Evolutionary conservation across 1,140 invertebrate genomes (phyloP).

Genomic region (Pomacea maculata): DNA sequence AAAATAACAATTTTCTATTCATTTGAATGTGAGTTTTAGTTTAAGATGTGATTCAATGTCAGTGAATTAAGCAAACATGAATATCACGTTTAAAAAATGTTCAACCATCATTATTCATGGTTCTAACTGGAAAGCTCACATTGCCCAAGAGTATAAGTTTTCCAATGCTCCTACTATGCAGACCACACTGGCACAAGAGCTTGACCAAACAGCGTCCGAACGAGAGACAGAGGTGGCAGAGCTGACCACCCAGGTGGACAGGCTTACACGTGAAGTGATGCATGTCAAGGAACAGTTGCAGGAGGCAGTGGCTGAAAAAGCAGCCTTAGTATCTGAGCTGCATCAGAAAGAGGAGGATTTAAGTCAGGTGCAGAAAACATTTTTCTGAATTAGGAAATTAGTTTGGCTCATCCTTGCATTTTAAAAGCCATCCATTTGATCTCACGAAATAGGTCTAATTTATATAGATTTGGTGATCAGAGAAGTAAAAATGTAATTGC

Average conservation of each 20-base stretch:
- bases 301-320: background rate
- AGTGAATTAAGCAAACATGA: background rate
- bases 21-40: background rate
- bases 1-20: background rate
- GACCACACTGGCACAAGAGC: slow-evolving; percentile 56
- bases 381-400: background rate
- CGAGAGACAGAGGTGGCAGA: slow-evolving; percentile 30
- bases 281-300: slow-evolving; percentile 11
- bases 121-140: too few relatives aligned
- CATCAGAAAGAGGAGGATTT: slow-evolving; percentile 21
- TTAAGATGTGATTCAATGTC: background rate
- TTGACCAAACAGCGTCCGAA: slow-evolving; percentile 47
- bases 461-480: too few relatives aligned
- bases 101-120: too few relatives aligned
- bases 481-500: too few relatives aligned
- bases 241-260: slow-evolving; percentile 36
- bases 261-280: slow-evolving; percentile 11
- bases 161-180: slow-evolving; percentile 25
- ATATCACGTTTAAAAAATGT: too few relatives aligned
- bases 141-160: background rate
- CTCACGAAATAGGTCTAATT: too few relatives aligned
- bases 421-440: too few relatives aligned
- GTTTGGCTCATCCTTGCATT: too few relatives aligned
- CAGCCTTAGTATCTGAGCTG: background rate
- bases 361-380: background rate